Conservation (phyloP, 2,113 vertebrate genomes). For the Lepisosteus oculatus region DNA sequence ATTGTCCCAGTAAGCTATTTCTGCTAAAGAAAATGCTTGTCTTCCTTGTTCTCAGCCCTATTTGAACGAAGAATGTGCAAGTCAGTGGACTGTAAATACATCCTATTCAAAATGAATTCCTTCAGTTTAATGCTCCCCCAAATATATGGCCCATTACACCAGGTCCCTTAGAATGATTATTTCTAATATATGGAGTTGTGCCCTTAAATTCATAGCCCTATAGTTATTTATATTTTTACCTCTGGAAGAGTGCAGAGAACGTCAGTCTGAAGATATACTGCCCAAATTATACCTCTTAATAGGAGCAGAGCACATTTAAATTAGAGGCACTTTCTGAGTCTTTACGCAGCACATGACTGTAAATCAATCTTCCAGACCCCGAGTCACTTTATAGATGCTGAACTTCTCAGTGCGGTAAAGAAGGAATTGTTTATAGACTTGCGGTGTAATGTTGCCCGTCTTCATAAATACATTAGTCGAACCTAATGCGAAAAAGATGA, state of each 20-base stretch:
- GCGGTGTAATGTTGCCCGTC: constrained; percentile 46
- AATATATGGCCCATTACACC: constrained; percentile 53
- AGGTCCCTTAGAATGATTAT: constrained; percentile 50
- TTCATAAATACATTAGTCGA: constrained; percentile 43
- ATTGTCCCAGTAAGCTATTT: no score
- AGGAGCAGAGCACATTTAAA: constrained; percentile 36
- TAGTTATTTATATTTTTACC: constrained; percentile 48
- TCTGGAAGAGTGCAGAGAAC: constrained; percentile 48
- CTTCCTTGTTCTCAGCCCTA: no score
- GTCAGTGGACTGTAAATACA: not conserved
- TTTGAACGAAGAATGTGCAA: no score
- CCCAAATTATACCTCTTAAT: constrained; percentile 59
- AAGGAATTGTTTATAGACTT: constrained; percentile 51
- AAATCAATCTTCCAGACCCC: constrained; percentile 49
- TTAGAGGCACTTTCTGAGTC: constrained; percentile 32
- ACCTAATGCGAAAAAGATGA: constrained; percentile 49
- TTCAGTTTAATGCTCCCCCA: no score
- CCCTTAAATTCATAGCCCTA: constrained; percentile 39
- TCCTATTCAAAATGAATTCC: no score
- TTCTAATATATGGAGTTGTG: constrained; percentile 30
- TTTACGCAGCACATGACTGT: constrained; percentile 53
- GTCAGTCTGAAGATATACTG: constrained; percentile 54
- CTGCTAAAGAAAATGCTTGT: no score
- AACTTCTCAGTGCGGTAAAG: constrained; percentile 30
- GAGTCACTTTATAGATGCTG: constrained; percentile 46